phyloP scores from a whole-genome alignment of 2,797 vertebrate species.

The Rhynchotus rufescens region DNA sequence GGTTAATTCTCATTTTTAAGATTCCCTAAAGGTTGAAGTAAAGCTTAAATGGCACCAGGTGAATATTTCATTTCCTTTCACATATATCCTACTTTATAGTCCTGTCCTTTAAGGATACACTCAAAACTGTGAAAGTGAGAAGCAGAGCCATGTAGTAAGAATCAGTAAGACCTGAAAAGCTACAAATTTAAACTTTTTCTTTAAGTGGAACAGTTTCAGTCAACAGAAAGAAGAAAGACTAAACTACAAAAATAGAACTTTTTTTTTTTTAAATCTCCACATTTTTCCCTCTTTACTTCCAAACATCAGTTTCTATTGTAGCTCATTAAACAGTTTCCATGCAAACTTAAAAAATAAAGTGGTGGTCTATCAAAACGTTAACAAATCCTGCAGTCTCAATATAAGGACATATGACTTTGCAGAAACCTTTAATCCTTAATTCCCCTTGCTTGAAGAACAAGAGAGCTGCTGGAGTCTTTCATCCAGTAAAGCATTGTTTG shows the following conservation, averaged over 20 bases:
- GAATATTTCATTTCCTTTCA: not conserved
- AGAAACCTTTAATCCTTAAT: conserved; percentile 45
- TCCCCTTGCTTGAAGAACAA: not conserved
- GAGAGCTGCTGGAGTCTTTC: conserved; percentile 41
- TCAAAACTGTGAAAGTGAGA: not conserved
- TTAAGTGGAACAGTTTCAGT: not conserved
- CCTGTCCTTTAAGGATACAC: not conserved
- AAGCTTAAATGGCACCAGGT: not conserved
- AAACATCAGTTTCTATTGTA: not conserved
- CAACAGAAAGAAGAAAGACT: not conserved
- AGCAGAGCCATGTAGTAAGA: too few species aligned
- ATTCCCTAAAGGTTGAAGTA: not conserved
- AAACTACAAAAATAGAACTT: not conserved
- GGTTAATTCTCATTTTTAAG: not conserved
- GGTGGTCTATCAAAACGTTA: not conserved
- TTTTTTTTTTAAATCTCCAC: not conserved
- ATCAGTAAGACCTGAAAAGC: not conserved
- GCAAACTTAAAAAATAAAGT: not conserved
- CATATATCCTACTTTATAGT: not conserved
- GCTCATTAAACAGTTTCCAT: not conserved
- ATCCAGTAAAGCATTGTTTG: conserved; percentile 14
- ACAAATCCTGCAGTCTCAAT: conserved; percentile 3
- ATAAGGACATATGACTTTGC: not conserved
- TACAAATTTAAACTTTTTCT: not conserved
- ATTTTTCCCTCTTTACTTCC: not conserved